Evolutionary conservation across 2,113 vertebrate genomes (phyloP), one percentile per base, ranked within the genome.

Genomic region (Pitta sordida): DNA sequence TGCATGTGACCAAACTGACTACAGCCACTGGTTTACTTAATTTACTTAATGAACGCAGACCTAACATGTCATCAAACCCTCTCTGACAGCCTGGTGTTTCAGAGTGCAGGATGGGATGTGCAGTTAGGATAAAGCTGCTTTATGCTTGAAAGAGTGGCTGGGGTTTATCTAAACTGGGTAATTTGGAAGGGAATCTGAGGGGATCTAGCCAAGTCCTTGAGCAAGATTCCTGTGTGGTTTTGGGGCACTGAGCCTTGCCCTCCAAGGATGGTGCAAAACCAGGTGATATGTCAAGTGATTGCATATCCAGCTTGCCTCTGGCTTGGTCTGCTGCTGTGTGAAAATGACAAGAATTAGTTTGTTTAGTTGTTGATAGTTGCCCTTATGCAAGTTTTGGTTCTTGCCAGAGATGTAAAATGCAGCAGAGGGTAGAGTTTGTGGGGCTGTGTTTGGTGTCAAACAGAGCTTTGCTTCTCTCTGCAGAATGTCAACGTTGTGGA

Each of bases 401-500:
- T 36, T 77, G 44, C 14, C 32, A n/a, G 58, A 69, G 29, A 15
- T 49, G 46, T 26, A 13, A 41, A n/a, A 51, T 10, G 65, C 29
- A 13, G 20, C 23, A 43, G 7, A 6, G 64, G 16, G 8, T 15
- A 14, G 65, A 46, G 19, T 22, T 27, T 19, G 27, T 12, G 53
- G 13, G 58, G 27, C 59, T 5, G 2, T 14, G 43, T 36, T 39
- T 49, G 65, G 41, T 55, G 36, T 82, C 48, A 80, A 41, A 71
- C 73, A 65, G 2, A 14, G 14, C 10, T 70, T 36, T 63, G 46
- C 23, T 55, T 91, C 36, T 85, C 44, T 71, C 68, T 55, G 21
- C 94, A 99, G 99, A 97, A 98, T 30, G 59, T 99, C 91, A 99
- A 41, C 0, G 99, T 99, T 22, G 39, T 97, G 69, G 99, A 99